Evolutionary conservation across 2,888 invertebrate species (phyloP), one percentile per base, ranked within the genome.

Genomic region (Hyles lineata): DNA sequence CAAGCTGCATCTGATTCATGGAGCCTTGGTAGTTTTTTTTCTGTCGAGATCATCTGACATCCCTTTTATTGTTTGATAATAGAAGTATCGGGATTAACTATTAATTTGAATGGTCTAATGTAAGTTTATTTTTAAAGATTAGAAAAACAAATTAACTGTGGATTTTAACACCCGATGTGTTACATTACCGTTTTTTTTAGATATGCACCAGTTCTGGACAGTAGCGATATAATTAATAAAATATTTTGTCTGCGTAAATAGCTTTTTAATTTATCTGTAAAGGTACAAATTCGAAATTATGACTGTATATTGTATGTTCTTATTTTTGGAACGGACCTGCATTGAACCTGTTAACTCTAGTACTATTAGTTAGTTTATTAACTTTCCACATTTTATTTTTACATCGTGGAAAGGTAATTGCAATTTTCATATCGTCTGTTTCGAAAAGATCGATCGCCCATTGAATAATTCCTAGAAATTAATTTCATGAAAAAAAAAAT

Each of bases 1-100:
- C 73, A 43, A 67, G 61, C 70, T 60, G 52, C 73, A 73, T 73
- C 73, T 73, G 62, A 73, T 70, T 73, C 73, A 73, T 73, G 70
- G 61, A 70, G 73, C 73, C 52, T 52, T 72, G 59, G 72, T 70
- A 58, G 60, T 73, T 73, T 73, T 73, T 73, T 59, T 73, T 60
- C 50, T 50, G 52, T 70, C 70, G 23, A 63, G 73, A 73, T 73
- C 61, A 70, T 73, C 73, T 70, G 43, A 23, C 43, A 67, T 67
- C 67, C 63, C 67, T 43, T 67, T 67, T 50, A 67, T 67, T 63
- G 63, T 63, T 43, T 63, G 43, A 43, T 43, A 50, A 67, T 50
- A 67, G 67, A 67, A 23, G 50, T 63, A 35, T 63, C 43, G 1
- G 67, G 43, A 67, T 67, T 67, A 67, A 23, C 50, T 67, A 50